These are phyloP conservation scores for Drosophila willistoni DNA, from an alignment of 1,140 invertebrate species.

Conservation along the genomic window DNA sequence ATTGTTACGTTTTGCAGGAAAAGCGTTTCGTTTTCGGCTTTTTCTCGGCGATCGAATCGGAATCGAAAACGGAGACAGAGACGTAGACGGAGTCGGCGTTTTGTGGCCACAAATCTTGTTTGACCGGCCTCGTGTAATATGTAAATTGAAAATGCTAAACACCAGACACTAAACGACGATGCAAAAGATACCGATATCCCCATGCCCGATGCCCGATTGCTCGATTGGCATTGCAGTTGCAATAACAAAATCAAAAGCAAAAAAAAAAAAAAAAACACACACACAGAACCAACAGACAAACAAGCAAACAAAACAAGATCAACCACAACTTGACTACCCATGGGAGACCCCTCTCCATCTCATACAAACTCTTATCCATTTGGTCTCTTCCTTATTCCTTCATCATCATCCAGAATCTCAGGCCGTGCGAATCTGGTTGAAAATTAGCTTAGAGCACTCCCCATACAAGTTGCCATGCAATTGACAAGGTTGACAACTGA, in stretches of 20 bases:
- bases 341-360: not conserved
- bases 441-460: conserved; percentile 10
- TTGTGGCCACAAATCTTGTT: conserved; percentile 71
- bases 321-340: not conserved
- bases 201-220: conserved; percentile 23
- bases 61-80: no score
- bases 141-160: conserved; percentile 81
- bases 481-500: not conserved
- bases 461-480: conserved; percentile 10
- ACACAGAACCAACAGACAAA: not conserved
- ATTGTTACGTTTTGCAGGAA: conserved; percentile 61
- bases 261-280: conserved; percentile 9
- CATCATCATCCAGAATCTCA: not conserved
- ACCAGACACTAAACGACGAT: conserved; percentile 68
- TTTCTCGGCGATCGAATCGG: not conserved
- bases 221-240: conserved; percentile 33
- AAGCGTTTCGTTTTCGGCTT: conserved; percentile 33
- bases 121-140: conserved; percentile 69
- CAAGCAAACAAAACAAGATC: conserved; percentile 20
- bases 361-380: no score
- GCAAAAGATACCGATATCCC: conserved; percentile 43
- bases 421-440: conserved; percentile 36
- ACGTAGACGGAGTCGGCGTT: not conserved
- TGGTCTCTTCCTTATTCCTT: not conserved
- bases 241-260: conserved; percentile 27